Conservation (phyloP, 2,888 invertebrate genomes). For the Parapristionchus giblindavisi region DNA sequence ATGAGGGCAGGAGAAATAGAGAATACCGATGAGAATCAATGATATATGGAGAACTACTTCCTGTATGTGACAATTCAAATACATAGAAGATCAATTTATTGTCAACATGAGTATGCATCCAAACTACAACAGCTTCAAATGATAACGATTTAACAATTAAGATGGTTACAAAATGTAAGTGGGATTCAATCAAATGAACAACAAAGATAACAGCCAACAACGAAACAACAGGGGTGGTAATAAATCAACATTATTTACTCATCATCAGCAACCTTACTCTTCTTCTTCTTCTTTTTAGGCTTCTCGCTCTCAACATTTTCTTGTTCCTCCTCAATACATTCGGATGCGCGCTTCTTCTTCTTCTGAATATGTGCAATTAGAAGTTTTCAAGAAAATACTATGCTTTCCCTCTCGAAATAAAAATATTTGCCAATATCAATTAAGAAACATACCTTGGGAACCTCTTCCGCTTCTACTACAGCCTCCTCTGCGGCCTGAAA, state of each 20-base stretch:
- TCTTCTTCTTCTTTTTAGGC: constrained; percentile 54
- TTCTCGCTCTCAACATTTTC: constrained; percentile 45
- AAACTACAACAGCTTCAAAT: constrained; percentile 36
- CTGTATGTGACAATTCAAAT: not conserved
- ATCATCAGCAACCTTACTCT: constrained; percentile 56
- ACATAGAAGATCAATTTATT: not conserved
- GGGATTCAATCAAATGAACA: not conserved
- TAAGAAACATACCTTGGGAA: constrained; percentile 24
- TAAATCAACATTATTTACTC: constrained; percentile 12
- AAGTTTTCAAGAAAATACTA: not conserved
- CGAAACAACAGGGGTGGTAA: too few species aligned
- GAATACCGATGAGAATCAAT: not conserved
- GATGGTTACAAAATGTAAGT: constrained; percentile 27
- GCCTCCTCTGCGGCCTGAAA: constrained; percentile 42
- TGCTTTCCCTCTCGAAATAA: too few species aligned
- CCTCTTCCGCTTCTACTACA: constrained; percentile 9
- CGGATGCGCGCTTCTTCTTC: constrained; percentile 30
- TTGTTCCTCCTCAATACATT: constrained; percentile 37
- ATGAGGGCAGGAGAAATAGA: too few species aligned
- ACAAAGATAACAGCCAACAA: constrained; percentile 30
- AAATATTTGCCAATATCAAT: too few species aligned
- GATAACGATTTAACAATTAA: constrained; percentile 20
- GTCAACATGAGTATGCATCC: constrained; percentile 26
- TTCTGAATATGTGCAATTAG: constrained; percentile 23
- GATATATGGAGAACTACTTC: not conserved